Conservation (phyloP, 2,113 vertebrate species). For the Syngnathus typhle region DNA sequence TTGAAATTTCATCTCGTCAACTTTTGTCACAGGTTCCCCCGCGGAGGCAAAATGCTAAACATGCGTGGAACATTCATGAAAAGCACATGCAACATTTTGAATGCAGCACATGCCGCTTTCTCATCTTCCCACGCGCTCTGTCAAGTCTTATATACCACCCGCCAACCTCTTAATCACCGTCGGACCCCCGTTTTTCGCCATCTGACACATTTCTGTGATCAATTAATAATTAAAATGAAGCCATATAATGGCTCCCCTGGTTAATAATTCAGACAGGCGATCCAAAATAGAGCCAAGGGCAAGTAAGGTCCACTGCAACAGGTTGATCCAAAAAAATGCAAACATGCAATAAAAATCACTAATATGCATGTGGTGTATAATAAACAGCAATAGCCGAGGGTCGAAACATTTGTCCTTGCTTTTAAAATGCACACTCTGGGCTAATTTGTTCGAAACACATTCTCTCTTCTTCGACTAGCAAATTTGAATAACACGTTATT, state of each 20-base stretch:
- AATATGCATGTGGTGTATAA: conserved; percentile 38
- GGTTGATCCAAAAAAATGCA: conserved; percentile 31
- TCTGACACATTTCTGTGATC: conserved; percentile 45
- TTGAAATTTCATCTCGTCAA: conserved; percentile 49
- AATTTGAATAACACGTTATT: conserved; percentile 32
- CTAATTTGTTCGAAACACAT: conserved; percentile 17
- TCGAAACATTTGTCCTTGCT: conserved; percentile 48
- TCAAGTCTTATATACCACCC: conserved; percentile 28
- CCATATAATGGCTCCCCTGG: conserved; percentile 58
- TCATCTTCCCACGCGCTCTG: conserved; percentile 46
- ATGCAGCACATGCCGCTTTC: conserved; percentile 3
- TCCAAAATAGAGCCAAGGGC: conserved; percentile 60
- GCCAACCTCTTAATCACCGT: conserved; percentile 25
- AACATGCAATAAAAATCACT: conserved; percentile 42
- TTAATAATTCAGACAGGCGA: conserved; percentile 67
- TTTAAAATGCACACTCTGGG: conserved; percentile 41
- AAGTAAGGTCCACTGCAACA: conserved; percentile 49
- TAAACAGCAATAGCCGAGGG: conserved; percentile 32
- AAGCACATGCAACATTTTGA: conserved; percentile 9
- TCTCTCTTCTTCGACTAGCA: conserved; percentile 6
- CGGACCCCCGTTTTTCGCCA: conserved; percentile 43
- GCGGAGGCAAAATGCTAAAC: conserved; percentile 18
- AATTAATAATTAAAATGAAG: conserved; percentile 69
- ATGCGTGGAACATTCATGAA: neutral
- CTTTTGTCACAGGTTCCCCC: conserved; percentile 34